Evolutionary conservation across 2,888 invertebrate genomes (phyloP).

Genomic region (Campoplex nolae): DNA sequence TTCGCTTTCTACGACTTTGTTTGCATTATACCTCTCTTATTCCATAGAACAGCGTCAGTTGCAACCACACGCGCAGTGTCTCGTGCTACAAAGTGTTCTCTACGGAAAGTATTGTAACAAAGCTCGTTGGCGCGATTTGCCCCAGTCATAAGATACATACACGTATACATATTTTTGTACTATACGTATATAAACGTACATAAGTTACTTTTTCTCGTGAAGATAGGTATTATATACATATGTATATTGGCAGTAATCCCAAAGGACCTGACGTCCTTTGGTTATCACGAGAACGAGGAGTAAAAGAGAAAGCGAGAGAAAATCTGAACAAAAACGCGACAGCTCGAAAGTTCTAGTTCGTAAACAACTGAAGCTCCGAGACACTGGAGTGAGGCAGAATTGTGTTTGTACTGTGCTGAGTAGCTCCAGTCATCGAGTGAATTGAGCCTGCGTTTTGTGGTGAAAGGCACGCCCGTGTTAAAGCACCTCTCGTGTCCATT

Average conservation of each 20-base stretch:
- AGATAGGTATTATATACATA: conserved; percentile 4
- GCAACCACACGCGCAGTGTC: conserved; percentile 4
- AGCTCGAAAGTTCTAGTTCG: conserved; percentile 46
- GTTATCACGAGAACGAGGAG: conserved; percentile 16
- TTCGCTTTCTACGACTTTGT: conserved; percentile 37
- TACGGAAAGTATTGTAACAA: conserved; percentile 22
- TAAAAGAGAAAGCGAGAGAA: conserved; percentile 1
- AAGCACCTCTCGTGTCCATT: conserved; percentile 40
- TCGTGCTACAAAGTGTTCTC: conserved; percentile 32
- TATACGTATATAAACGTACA: neutral
- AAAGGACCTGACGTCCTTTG: conserved; percentile 40
- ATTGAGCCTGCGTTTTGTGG: conserved; percentile 55
- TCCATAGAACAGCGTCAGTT: conserved; percentile 26
- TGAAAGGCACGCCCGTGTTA: conserved; percentile 50
- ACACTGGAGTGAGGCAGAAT: conserved; percentile 26
- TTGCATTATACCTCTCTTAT: conserved; percentile 18
- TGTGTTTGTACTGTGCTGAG: conserved; percentile 62
- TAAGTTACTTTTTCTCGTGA: conserved; percentile 54
- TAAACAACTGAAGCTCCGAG: conserved; percentile 51
- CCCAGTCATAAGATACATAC: neutral
- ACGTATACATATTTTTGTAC: neutral
- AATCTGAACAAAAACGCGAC: conserved; percentile 56
- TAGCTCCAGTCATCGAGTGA: conserved; percentile 55
- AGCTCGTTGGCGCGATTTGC: conserved; percentile 29
- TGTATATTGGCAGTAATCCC: conserved; percentile 58